phyloP scores from a whole-genome alignment of 2,888 invertebrate genomes.

The Gymnoscelis rufifasciata region DNA sequence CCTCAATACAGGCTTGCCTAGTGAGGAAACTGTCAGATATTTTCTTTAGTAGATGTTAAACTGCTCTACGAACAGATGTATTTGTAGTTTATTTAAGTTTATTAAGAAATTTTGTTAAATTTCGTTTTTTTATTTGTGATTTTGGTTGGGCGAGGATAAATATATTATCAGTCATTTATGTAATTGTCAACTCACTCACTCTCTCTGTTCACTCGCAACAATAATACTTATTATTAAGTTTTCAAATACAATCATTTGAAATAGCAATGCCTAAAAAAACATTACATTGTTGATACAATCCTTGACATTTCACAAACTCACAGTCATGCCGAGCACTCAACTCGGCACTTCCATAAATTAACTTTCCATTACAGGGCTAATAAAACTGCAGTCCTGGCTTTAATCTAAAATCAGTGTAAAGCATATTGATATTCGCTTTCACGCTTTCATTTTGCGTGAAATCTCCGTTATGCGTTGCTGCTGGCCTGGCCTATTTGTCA shows the following conservation, averaged over 20 bases:
- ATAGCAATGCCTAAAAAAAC: neutral
- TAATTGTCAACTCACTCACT: too few species aligned
- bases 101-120: too few species aligned
- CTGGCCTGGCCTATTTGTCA: conserved; percentile 9
- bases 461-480: conserved; percentile 11
- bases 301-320: conserved; percentile 17
- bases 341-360: conserved; percentile 22
- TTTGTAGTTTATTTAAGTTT: too few species aligned
- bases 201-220: too few species aligned
- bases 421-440: conserved; percentile 24
- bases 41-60: too few species aligned
- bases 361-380: conserved; percentile 27
- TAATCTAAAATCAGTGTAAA: conserved; percentile 24
- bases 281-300: conserved; percentile 9
- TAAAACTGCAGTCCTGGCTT: conserved; percentile 24
- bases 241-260: neutral
- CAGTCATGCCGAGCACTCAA: conserved; percentile 10
- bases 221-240: too few species aligned
- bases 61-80: too few species aligned
- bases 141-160: too few species aligned
- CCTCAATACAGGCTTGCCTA: too few species aligned
- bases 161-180: too few species aligned
- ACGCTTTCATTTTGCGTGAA: conserved; percentile 22
- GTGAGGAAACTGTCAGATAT: too few species aligned
- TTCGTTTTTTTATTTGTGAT: too few species aligned